phyloP scores from a whole-genome alignment of 2,888 invertebrate species.

The Eristalis arbustorum region DNA sequence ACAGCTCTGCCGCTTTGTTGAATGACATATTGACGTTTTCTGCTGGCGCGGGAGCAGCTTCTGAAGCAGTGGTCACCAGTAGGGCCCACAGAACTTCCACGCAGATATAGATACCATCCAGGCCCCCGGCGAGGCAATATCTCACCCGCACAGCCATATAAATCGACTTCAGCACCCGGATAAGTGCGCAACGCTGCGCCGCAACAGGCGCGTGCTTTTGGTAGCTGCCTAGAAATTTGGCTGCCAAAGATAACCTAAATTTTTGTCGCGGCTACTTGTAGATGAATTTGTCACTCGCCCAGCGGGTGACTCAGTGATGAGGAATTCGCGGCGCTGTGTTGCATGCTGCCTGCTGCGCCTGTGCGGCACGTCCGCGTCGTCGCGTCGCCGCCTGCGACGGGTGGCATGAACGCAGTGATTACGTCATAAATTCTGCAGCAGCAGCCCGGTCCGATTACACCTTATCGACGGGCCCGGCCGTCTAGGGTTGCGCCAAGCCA shows the following conservation, averaged over 20 bases:
- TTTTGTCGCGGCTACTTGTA: slow-evolving; percentile 53
- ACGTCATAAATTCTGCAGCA: slow-evolving; percentile 52
- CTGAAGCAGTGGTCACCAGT: slow-evolving; percentile 60
- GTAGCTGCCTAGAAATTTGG: slow-evolving; percentile 60
- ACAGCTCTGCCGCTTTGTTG: slow-evolving; percentile 30
- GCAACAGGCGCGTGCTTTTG: slow-evolving; percentile 4
- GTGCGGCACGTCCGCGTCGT: neutral
- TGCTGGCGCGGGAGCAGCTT: slow-evolving; percentile 44
- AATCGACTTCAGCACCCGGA: slow-evolving; percentile 47
- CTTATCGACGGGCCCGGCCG: slow-evolving; percentile 14
- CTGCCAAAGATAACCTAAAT: slow-evolving; percentile 60
- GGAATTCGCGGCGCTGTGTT: slow-evolving; percentile 24
- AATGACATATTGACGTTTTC: slow-evolving; percentile 55
- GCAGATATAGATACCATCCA: slow-evolving; percentile 48
- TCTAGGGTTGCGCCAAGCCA: slow-evolving; percentile 22
- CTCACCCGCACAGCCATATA: slow-evolving; percentile 31
- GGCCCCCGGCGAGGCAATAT: slow-evolving; percentile 10
- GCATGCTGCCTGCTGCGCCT: slow-evolving; percentile 5
- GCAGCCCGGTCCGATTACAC: slow-evolving; percentile 25
- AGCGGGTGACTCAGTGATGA: slow-evolving; percentile 53
- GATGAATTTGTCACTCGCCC: slow-evolving; percentile 57
- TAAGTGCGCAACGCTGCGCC: slow-evolving; percentile 25
- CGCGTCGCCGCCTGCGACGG: neutral
- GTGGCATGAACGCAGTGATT: slow-evolving; percentile 21
- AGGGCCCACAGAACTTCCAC: slow-evolving; percentile 61